Base-by-base conservation (phyloP, 1,140 invertebrate species). In the Pantala flavescens region DNA sequence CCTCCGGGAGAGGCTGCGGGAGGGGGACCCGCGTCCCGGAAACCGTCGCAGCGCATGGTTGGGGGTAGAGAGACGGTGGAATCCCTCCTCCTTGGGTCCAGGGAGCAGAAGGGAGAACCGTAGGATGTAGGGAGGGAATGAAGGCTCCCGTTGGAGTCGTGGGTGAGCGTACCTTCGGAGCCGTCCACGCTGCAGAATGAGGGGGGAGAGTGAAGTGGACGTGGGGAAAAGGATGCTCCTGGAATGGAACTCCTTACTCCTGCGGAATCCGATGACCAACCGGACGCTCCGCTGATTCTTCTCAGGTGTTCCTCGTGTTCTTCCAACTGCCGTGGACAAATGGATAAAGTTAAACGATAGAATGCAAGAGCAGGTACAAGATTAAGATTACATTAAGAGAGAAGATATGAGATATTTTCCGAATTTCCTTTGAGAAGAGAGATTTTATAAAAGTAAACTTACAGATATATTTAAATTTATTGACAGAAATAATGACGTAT, bases 291-390 rank as follows among this genome's bases (percentile, higher is more conserved):
- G 21, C 43, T 24, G 24, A 21, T 73, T 49, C 21, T 43, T 24
- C 72, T 73, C 21, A 9, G 72, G 21, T 43, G 72, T 75, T 72
- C 10, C 70, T 43, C 9, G 49, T 72, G 2, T 72, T 43, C n/a
- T 70, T 73, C 43, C 71, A 63, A 3, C 49, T 63, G 12, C n/a
- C 49, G n/a, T 21, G 49, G 14, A 14, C 5, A 21, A 63, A 16
- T 49, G 43, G 43, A 49, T n/a, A n/a, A 16, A 49, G 43, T 49
- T 49, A 16, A 16, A 16, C 10, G 16, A 49, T 49, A 11, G 9
- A 63, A 21, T 63, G 49, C 49, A 63, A 36, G 28, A 36, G 9
- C 9, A 2, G 9, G 3, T 36, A 36, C 2, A 5, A 36, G 2
- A 2, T 36, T 36, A 36, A 2, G 28, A 36, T 36, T 2, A 36